These are phyloP conservation scores for Campylorhamphus procurvoides DNA, from an alignment of 2,113 vertebrate species.

Conservation along the genomic window DNA sequence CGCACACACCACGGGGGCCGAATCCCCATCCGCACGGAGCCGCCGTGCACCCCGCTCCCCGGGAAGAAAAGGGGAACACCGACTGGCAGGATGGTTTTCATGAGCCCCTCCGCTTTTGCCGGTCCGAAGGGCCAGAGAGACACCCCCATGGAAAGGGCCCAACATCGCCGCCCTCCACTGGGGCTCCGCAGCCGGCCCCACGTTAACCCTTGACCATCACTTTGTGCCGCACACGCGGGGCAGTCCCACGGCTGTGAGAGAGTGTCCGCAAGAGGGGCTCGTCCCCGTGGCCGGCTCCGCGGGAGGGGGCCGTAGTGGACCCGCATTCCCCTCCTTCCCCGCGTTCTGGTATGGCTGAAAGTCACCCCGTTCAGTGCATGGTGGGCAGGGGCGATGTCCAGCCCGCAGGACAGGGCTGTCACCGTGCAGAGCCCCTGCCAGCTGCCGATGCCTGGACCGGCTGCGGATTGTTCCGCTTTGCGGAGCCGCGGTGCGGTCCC, in stretches of 20 bases:
- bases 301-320: neutral
- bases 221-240: neutral
- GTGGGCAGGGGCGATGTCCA: neutral
- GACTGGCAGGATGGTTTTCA: rapidly evolving
- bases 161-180: no score
- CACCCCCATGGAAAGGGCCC: rapidly evolving
- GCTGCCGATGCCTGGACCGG: neutral
- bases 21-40: neutral
- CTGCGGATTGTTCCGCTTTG: neutral
- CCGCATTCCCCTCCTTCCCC: neutral
- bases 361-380: rapidly evolving
- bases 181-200: neutral
- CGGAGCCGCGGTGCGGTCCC: neutral
- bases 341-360: neutral
- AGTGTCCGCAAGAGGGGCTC: neutral
- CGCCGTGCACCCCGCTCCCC: rapidly evolving
- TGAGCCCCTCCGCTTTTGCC: neutral
- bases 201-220: rapidly evolving
- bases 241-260: neutral
- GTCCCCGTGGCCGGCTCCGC: neutral
- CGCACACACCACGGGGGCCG: neutral
- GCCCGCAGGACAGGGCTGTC: neutral
- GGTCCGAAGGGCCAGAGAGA: no score
- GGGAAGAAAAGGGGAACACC: rapidly evolving
- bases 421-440: neutral